phyloP scores from a whole-genome alignment of 2,888 invertebrate genomes.

The Harpalus rubripes region DNA sequence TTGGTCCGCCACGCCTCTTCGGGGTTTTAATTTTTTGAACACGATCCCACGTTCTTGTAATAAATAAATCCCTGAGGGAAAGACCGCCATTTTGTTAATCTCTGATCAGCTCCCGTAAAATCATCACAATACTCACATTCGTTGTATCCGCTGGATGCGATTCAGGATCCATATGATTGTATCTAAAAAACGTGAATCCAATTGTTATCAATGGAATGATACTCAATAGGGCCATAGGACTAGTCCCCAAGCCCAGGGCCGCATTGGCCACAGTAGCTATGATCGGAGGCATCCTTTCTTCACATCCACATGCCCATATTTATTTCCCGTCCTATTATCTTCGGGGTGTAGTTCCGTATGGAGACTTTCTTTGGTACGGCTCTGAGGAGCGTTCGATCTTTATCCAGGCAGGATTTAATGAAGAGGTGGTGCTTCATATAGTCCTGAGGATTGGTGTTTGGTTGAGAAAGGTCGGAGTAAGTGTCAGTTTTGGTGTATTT shows the following conservation, averaged over 20 bases:
- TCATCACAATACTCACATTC: slow-evolving; percentile 80
- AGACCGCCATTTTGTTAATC: too few relatives aligned
- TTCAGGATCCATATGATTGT: slow-evolving; percentile 91
- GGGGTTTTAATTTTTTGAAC: too few relatives aligned
- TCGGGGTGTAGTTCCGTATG: slow-evolving; percentile 86
- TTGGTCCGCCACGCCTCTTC: too few relatives aligned
- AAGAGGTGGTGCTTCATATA: slow-evolving; percentile 80
- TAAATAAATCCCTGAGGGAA: too few relatives aligned
- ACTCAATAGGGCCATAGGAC: slow-evolving; percentile 83
- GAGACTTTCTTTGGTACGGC: slow-evolving; percentile 79
- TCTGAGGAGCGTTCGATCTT: slow-evolving; percentile 74
- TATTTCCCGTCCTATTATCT: slow-evolving; percentile 82
- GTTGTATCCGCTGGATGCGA: slow-evolving; percentile 85
- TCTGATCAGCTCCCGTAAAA: neutral
- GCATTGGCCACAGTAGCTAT: slow-evolving; percentile 76
- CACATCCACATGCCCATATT: slow-evolving; percentile 85
- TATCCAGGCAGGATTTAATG: slow-evolving; percentile 80
- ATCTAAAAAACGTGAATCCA: slow-evolving; percentile 89
- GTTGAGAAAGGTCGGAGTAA: slow-evolving; percentile 67
- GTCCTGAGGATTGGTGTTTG: slow-evolving; percentile 68
- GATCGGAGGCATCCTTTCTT: slow-evolving; percentile 76
- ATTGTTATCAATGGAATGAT: slow-evolving; percentile 90
- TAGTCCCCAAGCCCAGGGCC: slow-evolving; percentile 74
- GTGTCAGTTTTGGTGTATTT: slow-evolving; percentile 71
- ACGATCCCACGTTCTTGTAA: too few relatives aligned